Percentiles rank a stretch among this genome's conserved stretches.
Evolutionary conservation across 2,113 vertebrate species (phyloP).

Genomic region (Neolamprologus cancellatus): DNA sequence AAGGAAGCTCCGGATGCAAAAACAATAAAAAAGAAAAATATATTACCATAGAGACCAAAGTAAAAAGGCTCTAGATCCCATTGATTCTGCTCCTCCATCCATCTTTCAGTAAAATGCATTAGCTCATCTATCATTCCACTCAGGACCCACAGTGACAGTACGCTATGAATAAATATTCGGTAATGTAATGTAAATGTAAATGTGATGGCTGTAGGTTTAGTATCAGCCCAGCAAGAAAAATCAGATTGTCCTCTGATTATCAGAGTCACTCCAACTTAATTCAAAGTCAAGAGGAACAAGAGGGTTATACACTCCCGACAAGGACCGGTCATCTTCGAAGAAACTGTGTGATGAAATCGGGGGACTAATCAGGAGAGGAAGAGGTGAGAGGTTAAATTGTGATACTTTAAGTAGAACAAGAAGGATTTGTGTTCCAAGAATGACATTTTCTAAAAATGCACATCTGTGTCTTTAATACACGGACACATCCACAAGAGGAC

Average conservation of each 20-base stretch:
- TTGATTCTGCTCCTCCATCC: slow-evolving; percentile 37
- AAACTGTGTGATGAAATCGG: neutral
- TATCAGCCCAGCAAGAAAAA: slow-evolving; percentile 22
- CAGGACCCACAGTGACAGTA: slow-evolving; percentile 21
- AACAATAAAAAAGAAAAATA: neutral
- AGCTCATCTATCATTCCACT: slow-evolving; percentile 48
- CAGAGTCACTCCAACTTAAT: slow-evolving; percentile 17
- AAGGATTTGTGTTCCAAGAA: neutral
- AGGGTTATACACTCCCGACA: neutral
- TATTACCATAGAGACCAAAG: neutral
- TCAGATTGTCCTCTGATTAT: slow-evolving; percentile 39
- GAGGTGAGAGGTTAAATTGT: neutral
- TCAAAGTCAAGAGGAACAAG: slow-evolving; percentile 31
- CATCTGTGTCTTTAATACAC: neutral
- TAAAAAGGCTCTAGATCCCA: neutral
- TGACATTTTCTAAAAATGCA: neutral
- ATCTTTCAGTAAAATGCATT: slow-evolving; percentile 35
- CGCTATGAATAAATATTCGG: slow-evolving; percentile 52
- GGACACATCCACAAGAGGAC: neutral
- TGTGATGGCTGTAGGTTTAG: slow-evolving; percentile 44
- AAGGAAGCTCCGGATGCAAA: neutral
- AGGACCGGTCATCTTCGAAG: neutral
- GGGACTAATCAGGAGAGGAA: neutral
- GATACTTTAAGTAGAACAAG: neutral
- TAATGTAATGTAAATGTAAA: slow-evolving; percentile 65